Base-by-base conservation (phyloP, 2,888 invertebrate species). In the Carpatolechia fugitivella region DNA sequence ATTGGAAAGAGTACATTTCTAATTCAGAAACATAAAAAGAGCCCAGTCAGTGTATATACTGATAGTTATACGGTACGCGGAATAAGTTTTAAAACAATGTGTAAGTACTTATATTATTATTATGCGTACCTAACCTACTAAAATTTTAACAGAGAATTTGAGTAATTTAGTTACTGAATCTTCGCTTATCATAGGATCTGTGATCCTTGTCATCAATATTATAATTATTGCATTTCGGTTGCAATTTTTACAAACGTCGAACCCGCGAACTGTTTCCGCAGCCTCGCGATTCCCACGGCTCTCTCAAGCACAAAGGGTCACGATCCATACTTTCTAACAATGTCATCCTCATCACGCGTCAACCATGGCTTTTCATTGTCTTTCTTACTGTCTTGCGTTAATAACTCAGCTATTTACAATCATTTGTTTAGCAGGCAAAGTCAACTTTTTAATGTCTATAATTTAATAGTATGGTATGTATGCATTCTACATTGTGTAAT, bases 281-380 rank as follows among this genome's bases (percentile, higher is more conserved):
- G 49, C 20, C 36, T 41, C 47, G 8, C 29, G 16, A 13, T 56
- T 56, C 56, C 30, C 56, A 56, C 56, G 36, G n/a, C 49, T 56
- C 56, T 56, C 49, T 16, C 56, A n/a, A 38, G 48, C 53, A 53
- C 52, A 55, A 52, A 56, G 52, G 53, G 56, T 53, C 56, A 56
- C 49, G 53, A 50, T 52, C 47, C 38, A 16, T 50, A 51, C 56
- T 56, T 54, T 54, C 54, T 29, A 53, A 30, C 48, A 50, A 46
- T 38, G 49, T 56, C 56, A 56, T 50, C 50, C 11, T 20, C 49
- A 20, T 48, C 47, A 49, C 20, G 35, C 44, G 44, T n/a, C 44
- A 44, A 20, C 24, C 44, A 44, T 29, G 29, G 3, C 44, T n/a
- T 44, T 44, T 16, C 44, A 44, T 44, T 44, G 44, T 44, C 24